Evolutionary conservation across 2,888 invertebrate species (phyloP), one percentile per base, ranked within the genome.

Genomic region (Carpatolechia fugitivella): DNA sequence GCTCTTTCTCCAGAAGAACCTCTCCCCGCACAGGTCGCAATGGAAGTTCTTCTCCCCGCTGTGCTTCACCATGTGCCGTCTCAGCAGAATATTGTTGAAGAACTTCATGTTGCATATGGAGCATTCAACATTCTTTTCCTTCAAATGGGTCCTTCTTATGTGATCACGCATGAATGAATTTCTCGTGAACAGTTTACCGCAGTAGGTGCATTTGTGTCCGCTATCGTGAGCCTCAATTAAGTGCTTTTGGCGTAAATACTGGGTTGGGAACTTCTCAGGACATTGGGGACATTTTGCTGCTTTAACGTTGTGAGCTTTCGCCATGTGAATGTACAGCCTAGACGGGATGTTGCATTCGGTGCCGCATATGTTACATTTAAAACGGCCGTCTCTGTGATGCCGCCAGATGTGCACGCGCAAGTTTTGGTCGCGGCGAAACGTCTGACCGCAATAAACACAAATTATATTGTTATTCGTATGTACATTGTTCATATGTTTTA

Each of bases 1-100:
- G 64, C 93, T 92, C 53, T 93, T 93, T 54, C 92, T 85, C 76
- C 93, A 92, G 36, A 91, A 91, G 60, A 93, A 91, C 62, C 91
- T 85, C 58, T 92, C 92, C 0, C 92, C 24, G 24, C 88, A 87
- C 0, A 81, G 59, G 1, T 72, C 68, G 56, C 88, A 88, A 44
- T 78, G 66, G 51, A 72, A 83, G 2, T 75, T 71, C 58, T 74
- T 78, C n/a, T 65, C 64, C 5, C 74, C 78, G 0, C 78, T 75
- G 60, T 87, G 85, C 41, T 74, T 80, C 16, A 77, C 62, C 68
- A 72, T 68, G 44, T 82, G 81, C 10, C 64, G 65, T 0, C 64
- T 68, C 11, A 76, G 52, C 16, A 66, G 65, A 6, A 57, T 44
- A 36, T 62, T 59, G 0, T 58, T 64, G 41, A 67, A 78, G 56